Conservation (phyloP, 2,113 vertebrate genomes). For the Psammodynastes pulverulentus region DNA sequence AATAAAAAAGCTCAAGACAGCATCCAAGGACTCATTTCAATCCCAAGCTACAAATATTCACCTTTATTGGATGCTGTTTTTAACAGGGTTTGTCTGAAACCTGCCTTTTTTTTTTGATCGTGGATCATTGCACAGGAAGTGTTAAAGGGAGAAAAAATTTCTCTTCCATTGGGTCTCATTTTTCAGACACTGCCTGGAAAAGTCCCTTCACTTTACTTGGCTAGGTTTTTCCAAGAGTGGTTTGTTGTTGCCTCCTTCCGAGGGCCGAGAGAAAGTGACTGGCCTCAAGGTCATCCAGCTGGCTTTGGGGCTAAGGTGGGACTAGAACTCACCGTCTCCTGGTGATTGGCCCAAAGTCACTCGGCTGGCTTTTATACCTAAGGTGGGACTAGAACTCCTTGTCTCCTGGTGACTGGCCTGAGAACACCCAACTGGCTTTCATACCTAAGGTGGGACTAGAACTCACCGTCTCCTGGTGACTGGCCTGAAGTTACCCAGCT, state of each 20-base stretch:
- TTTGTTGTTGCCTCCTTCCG: neutral
- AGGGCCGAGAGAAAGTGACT: neutral
- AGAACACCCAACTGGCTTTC: too few species aligned
- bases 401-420: too few species aligned
- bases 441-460: too few species aligned
- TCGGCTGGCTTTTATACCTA: too few species aligned
- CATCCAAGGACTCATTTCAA: neutral
- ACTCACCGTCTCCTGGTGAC: too few species aligned
- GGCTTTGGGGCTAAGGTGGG: too few species aligned
- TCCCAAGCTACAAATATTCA: neutral
- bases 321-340: neutral
- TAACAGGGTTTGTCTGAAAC: neutral
- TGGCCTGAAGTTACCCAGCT: too few species aligned
- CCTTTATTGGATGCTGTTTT: neutral
- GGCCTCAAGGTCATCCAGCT: neutral
- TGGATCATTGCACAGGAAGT: neutral
- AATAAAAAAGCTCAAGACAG: neutral
- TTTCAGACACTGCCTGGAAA: neutral
- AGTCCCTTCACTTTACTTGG: neutral
- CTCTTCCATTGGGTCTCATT: neutral
- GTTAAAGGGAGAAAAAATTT: too few species aligned
- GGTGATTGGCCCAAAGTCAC: too few species aligned
- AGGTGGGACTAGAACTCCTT: too few species aligned
- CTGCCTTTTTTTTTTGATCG: constrained; percentile 1
- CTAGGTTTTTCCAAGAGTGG: neutral